Evolutionary conservation across 2,888 invertebrate genomes (phyloP), one percentile per base, ranked within the genome.

Genomic region (Yponomeuta malinellus): DNA sequence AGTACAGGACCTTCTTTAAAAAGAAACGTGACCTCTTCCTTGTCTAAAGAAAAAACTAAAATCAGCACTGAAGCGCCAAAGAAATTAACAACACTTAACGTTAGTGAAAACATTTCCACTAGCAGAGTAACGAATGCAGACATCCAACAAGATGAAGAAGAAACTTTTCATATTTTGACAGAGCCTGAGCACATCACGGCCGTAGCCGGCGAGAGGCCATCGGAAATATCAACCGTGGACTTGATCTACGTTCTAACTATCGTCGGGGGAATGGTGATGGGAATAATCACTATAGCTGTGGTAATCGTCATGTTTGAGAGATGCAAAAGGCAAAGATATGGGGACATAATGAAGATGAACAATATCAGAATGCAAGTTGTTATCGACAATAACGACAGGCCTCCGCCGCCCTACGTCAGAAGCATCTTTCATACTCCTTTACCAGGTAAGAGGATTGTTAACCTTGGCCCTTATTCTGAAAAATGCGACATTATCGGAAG

Each of bases 341-440:
- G 88, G 48, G 85, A 90, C 63, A 83, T 87, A 23, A 84, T 89
- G 74, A 92, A 92, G 76, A 82, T 89, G 48, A 89, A 91, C 75
- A 88, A 90, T 75, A 86, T 92, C 69, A 81, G 87, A 74, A 92
- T 91, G 88, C 88, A 91, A 79, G 88, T 87, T 6, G 88, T 89
- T 81, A 88, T 88, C 66, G 90, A 89, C 74, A 87, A 87, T 69
- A 86, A 87, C 74, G 87, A 91, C 74, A 76, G 84, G 0, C 90
- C 91, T 2, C 89, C 93, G n/a, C 93, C 93, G 1, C 52, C 52
- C 52, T 93, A 93, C 74, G 90, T 93, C 0, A 88, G 93, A 72
- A 93, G 93, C 76, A 93, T 93, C 70, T 93, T 93, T 72, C 93
- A 93, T 75, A 90, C 93, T 37, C 93, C 93, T 6, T 80, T 93